Evolutionary conservation across 2,888 invertebrate species (phyloP).

Genomic region (Chesias legatella): DNA sequence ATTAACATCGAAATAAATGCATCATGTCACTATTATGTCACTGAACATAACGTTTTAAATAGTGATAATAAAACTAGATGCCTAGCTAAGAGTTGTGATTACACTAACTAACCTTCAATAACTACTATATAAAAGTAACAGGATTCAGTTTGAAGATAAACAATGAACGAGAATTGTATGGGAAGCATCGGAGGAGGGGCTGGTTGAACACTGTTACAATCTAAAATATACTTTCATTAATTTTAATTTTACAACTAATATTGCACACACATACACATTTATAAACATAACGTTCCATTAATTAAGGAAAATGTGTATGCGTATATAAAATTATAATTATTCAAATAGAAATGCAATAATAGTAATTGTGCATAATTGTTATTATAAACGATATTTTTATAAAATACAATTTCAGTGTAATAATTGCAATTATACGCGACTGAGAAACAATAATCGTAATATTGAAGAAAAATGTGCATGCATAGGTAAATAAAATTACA

Average conservation of each 20-base stretch:
- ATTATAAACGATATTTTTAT: conserved; percentile 74
- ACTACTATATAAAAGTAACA: conserved; percentile 54
- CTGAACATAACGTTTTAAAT: conserved; percentile 68
- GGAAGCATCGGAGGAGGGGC: conserved; percentile 56
- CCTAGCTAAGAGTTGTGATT: conserved; percentile 72
- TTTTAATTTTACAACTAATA: conserved; percentile 73
- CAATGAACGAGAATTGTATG: conserved; percentile 53
- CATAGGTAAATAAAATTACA: too few species aligned
- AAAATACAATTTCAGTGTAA: conserved; percentile 71
- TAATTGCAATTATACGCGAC: conserved; percentile 63
- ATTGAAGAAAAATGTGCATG: too few species aligned
- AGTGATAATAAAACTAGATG: conserved; percentile 67
- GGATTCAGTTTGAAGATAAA: conserved; percentile 53
- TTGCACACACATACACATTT: conserved; percentile 81
- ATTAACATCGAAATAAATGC: conserved; percentile 80
- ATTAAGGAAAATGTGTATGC: conserved; percentile 73
- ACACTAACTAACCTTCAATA: conserved; percentile 71
- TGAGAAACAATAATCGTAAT: too few species aligned
- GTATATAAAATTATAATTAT: conserved; percentile 67
- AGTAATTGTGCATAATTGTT: conserved; percentile 74
- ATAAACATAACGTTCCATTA: conserved; percentile 58
- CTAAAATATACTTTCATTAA: conserved; percentile 62
- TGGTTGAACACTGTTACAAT: conserved; percentile 45
- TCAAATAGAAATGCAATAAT: conserved; percentile 71
- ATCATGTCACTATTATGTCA: conserved; percentile 78